Evolutionary conservation across 2,797 vertebrate genomes (phyloP), one percentile per base, ranked within the genome.

Genomic region (Varecia variegata): DNA sequence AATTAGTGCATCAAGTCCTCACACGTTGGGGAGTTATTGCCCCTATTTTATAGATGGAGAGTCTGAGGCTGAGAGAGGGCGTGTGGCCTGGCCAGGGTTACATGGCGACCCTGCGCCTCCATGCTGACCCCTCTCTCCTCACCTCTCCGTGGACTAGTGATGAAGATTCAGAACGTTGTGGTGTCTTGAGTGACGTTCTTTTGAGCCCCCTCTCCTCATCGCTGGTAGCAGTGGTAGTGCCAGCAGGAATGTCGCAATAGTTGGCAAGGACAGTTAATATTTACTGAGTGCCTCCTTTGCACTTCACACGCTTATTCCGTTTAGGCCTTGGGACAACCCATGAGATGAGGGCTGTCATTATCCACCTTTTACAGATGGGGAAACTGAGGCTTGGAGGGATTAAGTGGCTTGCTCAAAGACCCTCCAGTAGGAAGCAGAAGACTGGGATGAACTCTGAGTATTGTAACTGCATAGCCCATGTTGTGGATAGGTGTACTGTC

Each of bases 381-480:
- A 54, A 73, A 30, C 65, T 17, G n/a, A 93, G 56, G 67, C 62
- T 50, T 77, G 43, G 23, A 14, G 2, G 9, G 71, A 32, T 38
- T 10, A 32, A 30, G 3, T 15, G 11, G 13, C 20, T 80, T 71
- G n/a, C 65, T 73, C 47, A 67, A 10, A 40, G 76, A 50, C 32
- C 45, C 45, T 71, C 35, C 3, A 0, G 23, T 30, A 54, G 70
- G 74, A 73, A 80, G 23, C 14, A 0, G 20, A 43, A 54, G 45
- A 13, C 40, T 7, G 9, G 25, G n/a, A 23, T 76, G 73, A 76
- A 79, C 23, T 74, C 25, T 35, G 9, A 8, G 13, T 15, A 14
- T 47, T 38, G 25, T 52, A 62, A 60, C 74, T 0, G 0, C 8
- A 17, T 2, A 40, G n/a, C 23, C 9, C 3, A 0, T 43, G 17